Evolutionary conservation across 2,113 vertebrate species (phyloP).

Genomic region (Menura novaehollandiae): DNA sequence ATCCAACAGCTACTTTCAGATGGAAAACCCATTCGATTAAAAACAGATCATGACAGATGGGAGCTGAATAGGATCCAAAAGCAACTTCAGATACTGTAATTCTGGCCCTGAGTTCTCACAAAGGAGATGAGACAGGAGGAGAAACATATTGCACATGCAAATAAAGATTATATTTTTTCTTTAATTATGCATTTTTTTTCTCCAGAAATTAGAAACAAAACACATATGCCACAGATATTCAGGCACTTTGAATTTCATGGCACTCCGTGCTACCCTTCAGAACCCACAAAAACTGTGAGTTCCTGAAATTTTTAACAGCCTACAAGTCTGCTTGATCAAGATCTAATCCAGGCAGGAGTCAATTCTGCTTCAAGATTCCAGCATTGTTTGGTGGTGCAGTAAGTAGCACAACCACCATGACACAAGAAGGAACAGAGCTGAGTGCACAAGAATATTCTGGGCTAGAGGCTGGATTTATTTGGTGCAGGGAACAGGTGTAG

Average conservation of each 20-base stretch:
- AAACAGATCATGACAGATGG: slow-evolving; percentile 42
- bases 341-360: background rate
- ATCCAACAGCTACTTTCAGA: slow-evolving; percentile 54
- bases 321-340: background rate
- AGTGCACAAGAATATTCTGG: background rate
- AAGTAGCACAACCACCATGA: background rate
- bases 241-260: background rate
- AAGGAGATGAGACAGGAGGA: background rate
- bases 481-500: background rate
- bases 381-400: background rate
- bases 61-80: slow-evolving; percentile 51
- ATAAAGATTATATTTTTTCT: background rate
- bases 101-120: slow-evolving; percentile 38
- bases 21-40: slow-evolving; percentile 58
- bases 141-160: slow-evolving; percentile 1
- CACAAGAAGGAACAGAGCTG: background rate
- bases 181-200: background rate
- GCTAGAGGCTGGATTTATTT: background rate
- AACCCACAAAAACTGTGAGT: background rate
- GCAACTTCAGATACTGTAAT: slow-evolving; percentile 42
- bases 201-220: background rate
- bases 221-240: background rate
- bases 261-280: background rate
- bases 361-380: background rate
- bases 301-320: background rate